phyloP scores from a whole-genome alignment of 2,888 invertebrate species.

The Sinotaia quadrata region DNA sequence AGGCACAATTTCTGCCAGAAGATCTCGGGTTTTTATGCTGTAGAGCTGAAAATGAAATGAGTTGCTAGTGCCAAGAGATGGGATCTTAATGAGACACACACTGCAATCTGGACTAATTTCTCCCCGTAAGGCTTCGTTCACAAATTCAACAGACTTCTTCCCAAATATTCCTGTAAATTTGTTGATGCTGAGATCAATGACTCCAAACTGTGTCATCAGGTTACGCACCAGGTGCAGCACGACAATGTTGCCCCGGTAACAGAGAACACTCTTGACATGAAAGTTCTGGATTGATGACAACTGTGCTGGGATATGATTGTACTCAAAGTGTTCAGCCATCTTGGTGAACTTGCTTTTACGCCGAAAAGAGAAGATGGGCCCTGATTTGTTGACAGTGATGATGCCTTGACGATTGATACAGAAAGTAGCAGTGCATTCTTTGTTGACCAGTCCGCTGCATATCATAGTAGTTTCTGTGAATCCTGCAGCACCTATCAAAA shows the following conservation, averaged over 20 bases:
- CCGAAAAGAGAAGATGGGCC: slow-evolving; percentile 68
- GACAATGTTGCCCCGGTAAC: slow-evolving; percentile 66
- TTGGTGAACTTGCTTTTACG: slow-evolving; percentile 70
- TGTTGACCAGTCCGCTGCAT: slow-evolving; percentile 68
- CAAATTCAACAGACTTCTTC: slow-evolving; percentile 66
- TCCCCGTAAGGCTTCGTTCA: slow-evolving; percentile 66
- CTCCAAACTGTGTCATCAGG: slow-evolving; percentile 69
- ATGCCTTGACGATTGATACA: slow-evolving; percentile 71
- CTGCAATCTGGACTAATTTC: slow-evolving; percentile 69
- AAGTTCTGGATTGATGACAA: slow-evolving; percentile 72
- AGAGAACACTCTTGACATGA: slow-evolving; percentile 70
- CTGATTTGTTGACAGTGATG: slow-evolving; percentile 69
- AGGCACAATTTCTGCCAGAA: slow-evolving; percentile 59
- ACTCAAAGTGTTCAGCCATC: slow-evolving; percentile 73
- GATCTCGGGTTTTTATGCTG: slow-evolving; percentile 58
- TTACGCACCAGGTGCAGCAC: slow-evolving; percentile 69
- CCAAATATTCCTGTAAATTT: slow-evolving; percentile 71
- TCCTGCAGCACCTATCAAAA: slow-evolving; percentile 67
- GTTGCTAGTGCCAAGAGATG: slow-evolving; percentile 52
- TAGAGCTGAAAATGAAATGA: slow-evolving; percentile 65
- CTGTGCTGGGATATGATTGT: slow-evolving; percentile 72
- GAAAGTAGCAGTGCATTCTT: slow-evolving; percentile 71
- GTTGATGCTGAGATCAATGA: slow-evolving; percentile 65
- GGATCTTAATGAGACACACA: slow-evolving; percentile 67
- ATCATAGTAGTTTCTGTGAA: slow-evolving; percentile 67